phyloP scores from a whole-genome alignment of 1,140 invertebrate species.

The Cyphomyrmex costatus region DNA sequence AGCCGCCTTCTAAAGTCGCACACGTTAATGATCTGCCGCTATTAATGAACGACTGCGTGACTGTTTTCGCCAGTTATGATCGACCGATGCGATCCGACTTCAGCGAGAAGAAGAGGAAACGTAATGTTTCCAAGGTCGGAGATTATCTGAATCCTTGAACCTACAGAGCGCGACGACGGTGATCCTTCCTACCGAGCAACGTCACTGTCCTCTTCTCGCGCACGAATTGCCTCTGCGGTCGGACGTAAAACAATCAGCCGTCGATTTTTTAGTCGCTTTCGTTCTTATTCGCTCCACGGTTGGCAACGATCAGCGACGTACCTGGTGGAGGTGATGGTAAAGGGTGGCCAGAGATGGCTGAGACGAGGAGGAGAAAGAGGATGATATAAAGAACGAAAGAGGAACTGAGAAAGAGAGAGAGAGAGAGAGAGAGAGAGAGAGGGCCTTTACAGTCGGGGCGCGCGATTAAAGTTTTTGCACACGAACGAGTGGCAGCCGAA shows the following conservation, averaged over 20 bases:
- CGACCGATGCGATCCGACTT: neutral
- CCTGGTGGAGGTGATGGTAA: conserved; percentile 41
- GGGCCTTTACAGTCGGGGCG: conserved; percentile 73
- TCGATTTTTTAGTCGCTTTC: conserved; percentile 75
- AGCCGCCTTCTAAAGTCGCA: conserved; percentile 25
- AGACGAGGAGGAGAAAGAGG: conserved; percentile 13
- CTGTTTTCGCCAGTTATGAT: conserved; percentile 43
- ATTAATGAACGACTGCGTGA: conserved; percentile 32
- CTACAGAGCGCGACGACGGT: conserved; percentile 21
- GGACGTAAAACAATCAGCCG: conserved; percentile 81
- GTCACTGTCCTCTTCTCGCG: conserved; percentile 69
- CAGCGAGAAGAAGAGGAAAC: neutral
- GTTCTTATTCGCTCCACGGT: conserved; percentile 76
- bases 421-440: conserved; percentile 54
- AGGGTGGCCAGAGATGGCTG: conserved; percentile 28
- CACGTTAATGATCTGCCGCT: neutral
- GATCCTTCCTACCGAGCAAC: conserved; percentile 58
- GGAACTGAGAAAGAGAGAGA: conserved; percentile 12
- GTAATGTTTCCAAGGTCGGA: conserved; percentile 51
- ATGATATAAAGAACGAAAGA: neutral
- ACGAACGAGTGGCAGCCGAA: conserved; percentile 43
- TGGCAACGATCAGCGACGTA: conserved; percentile 55
- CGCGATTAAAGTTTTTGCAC: conserved; percentile 79
- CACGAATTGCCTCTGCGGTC: conserved; percentile 80
- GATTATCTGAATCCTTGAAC: conserved; percentile 66